Conservation (phyloP, 2,113 vertebrate species). For the Plecotus auritus region DNA sequence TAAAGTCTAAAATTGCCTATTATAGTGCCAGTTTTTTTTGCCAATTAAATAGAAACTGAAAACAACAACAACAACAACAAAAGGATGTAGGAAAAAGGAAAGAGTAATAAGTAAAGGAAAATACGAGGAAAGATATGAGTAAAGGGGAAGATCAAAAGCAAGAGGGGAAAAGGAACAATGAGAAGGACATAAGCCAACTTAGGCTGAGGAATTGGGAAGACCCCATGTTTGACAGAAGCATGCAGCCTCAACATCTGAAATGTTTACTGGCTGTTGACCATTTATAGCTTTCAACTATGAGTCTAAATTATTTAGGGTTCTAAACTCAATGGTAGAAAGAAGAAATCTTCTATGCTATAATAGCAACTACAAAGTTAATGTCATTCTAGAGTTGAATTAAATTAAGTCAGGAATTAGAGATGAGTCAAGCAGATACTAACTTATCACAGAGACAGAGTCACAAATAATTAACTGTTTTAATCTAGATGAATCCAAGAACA, state of each 20-base stretch:
- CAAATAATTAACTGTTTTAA: conserved; percentile 1
- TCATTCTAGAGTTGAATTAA: conserved; percentile 14
- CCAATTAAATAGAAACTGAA: not conserved
- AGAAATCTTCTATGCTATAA: not conserved
- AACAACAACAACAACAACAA: not conserved
- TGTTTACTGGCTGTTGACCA: not conserved
- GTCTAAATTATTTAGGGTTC: not conserved
- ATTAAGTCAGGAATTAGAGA: not conserved
- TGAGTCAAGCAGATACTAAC: not conserved
- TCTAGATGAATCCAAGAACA: not conserved
- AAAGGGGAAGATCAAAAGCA: not conserved
- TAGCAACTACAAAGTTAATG: not conserved
- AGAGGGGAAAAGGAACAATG: not conserved
- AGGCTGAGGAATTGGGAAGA: not conserved
- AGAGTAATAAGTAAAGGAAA: not conserved
- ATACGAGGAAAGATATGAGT: not conserved
- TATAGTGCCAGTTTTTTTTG: conserved; percentile 1
- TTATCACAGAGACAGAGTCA: not conserved
- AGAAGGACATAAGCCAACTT: not conserved
- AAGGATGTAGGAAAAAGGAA: not conserved
- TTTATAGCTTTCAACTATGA: not conserved
- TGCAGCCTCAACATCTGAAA: not conserved
- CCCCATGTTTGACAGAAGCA: not conserved
- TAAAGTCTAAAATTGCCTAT: not conserved
- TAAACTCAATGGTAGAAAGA: conserved; percentile 1